Percentiles rank a stretch among this genome's conserved stretches.
Conservation (phyloP, 2,888 invertebrate species). For the Rhagonycha fulva region DNA sequence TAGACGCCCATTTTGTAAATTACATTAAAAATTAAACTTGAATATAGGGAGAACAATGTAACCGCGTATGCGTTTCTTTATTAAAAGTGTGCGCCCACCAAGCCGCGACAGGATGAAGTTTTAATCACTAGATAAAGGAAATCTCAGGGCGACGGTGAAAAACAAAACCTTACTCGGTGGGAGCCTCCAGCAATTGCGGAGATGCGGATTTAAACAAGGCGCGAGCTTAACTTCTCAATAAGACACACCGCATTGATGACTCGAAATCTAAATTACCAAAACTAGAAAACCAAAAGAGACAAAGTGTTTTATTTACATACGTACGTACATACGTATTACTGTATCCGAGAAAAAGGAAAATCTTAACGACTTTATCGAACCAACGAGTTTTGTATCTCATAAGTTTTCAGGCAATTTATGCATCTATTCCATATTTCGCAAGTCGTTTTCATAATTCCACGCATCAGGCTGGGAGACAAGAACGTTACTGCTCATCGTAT, state of each 20-base stretch:
- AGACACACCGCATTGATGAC: conserved; percentile 14
- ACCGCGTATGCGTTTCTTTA: conserved; percentile 50
- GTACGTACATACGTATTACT: not conserved
- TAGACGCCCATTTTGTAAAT: conserved; percentile 48
- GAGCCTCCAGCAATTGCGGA: conserved; percentile 47
- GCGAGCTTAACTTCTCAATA: conserved; percentile 21
- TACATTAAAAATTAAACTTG: conserved; percentile 51
- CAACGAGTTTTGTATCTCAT: not conserved
- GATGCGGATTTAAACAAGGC: conserved; percentile 39
- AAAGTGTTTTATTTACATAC: not conserved
- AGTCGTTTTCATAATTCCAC: conserved; percentile 58
- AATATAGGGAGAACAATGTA: conserved; percentile 47
- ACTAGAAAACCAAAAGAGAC: not conserved
- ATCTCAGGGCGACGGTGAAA: conserved; percentile 54
- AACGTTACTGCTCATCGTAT: conserved; percentile 52
- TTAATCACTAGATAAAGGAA: conserved; percentile 57
- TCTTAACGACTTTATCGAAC: not conserved
- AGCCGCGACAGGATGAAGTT: conserved; percentile 56
- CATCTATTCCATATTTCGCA: conserved; percentile 58
- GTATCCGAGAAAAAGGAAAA: not conserved
- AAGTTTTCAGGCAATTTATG: conserved; percentile 49
- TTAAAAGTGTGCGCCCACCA: conserved; percentile 52
- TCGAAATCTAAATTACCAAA: conserved; percentile 11
- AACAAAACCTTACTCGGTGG: conserved; percentile 47
- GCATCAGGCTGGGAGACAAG: conserved; percentile 54